phyloP scores from a whole-genome alignment of 35 echinoderm and acorn worm species.

The Apostichopus californicus region DNA sequence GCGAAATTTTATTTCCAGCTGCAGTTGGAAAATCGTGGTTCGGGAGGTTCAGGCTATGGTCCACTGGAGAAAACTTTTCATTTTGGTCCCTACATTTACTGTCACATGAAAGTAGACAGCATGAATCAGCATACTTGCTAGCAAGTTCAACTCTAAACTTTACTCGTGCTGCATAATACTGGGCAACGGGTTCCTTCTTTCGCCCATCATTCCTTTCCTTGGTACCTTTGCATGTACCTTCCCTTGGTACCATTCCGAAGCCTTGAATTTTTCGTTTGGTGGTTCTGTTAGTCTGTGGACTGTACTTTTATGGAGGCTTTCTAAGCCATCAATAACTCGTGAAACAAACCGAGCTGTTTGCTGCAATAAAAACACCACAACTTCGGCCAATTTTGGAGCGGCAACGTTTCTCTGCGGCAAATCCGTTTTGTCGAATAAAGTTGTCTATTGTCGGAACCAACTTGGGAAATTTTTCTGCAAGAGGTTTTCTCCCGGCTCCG shows the following conservation, averaged over 20 bases:
- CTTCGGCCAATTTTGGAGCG: neutral
- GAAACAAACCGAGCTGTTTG: neutral
- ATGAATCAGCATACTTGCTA: neutral
- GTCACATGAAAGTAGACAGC: neutral
- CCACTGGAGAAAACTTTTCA: neutral
- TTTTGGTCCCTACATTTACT: conserved; percentile 40
- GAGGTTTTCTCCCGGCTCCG: neutral
- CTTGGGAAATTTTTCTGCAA: conserved; percentile 9
- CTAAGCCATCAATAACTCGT: neutral
- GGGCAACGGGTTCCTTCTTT: neutral
- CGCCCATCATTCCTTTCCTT: neutral
- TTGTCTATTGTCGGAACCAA: neutral
- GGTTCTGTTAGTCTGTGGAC: neutral
- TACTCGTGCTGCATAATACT: neutral
- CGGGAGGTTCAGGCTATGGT: too few species aligned
- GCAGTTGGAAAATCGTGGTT: conserved; percentile 18
- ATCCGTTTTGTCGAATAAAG: neutral
- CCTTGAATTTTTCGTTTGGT: conserved; percentile 4
- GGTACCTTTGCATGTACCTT: conserved; percentile 31
- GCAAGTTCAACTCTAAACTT: neutral
- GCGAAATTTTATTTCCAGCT: conserved; percentile 23
- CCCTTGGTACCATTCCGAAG: neutral
- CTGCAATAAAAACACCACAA: neutral
- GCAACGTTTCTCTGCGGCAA: neutral
- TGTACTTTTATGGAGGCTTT: conserved; percentile 7